Evolutionary conservation across 2,113 vertebrate genomes (phyloP).

Genomic region (Diadophis punctatus): DNA sequence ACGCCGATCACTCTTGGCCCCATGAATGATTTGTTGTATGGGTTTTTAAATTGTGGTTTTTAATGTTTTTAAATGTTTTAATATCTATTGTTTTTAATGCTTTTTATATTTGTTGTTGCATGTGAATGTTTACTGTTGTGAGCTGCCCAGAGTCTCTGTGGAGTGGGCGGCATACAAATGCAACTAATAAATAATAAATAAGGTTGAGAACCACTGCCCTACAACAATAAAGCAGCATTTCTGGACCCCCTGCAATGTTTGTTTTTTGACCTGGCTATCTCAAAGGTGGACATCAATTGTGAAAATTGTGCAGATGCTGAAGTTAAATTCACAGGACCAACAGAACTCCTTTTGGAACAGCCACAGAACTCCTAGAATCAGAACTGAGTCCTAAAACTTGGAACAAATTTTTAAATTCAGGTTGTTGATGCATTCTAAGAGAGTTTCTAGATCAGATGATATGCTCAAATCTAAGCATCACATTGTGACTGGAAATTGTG

Average conservation of each 20-base stretch:
- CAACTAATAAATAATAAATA: too few species aligned
- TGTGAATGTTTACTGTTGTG: too few species aligned
- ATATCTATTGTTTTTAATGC: too few species aligned
- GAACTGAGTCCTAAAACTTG: background rate
- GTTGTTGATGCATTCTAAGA: background rate
- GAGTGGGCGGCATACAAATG: too few species aligned
- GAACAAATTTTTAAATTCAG: background rate
- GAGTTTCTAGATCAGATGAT: background rate
- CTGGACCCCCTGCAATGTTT: background rate
- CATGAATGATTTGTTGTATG: too few species aligned
- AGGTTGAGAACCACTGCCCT: too few species aligned
- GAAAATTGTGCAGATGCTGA: background rate
- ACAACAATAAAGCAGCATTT: background rate
- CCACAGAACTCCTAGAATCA: background rate
- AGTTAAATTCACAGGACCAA: background rate
- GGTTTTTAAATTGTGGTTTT: too few species aligned
- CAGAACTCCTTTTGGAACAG: background rate
- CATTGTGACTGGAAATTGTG: background rate
- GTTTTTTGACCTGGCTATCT: background rate
- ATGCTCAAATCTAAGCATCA: background rate
- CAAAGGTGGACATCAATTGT: background rate
- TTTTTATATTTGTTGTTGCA: too few species aligned
- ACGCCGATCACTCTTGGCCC: too few species aligned
- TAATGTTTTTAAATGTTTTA: too few species aligned
- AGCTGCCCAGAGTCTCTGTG: too few species aligned